A percentile compares a stretch with the other conserved stretches of the same genome.
Conservation (phyloP, 2,888 invertebrate genomes). For the Agrypnus murinus region DNA sequence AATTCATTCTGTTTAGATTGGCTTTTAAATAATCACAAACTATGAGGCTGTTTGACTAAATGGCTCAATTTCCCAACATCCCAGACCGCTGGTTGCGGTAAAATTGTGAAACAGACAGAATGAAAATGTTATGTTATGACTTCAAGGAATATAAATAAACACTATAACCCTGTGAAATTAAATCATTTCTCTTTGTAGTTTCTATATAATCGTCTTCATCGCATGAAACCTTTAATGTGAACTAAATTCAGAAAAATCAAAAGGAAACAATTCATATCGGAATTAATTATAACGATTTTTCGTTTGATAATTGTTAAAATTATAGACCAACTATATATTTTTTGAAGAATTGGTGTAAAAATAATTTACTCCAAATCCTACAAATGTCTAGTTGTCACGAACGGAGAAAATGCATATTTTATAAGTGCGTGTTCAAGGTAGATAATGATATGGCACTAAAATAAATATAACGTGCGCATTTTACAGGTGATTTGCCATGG, state of each 20-base stretch:
- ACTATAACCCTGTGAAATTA: not conserved
- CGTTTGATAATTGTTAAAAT: constrained; percentile 32
- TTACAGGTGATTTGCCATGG: constrained; percentile 66
- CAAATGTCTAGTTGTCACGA: constrained; percentile 58
- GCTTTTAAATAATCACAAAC: too few relatives aligned
- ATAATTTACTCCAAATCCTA: constrained; percentile 57
- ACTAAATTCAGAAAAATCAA: too few relatives aligned
- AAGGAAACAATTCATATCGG: not conserved
- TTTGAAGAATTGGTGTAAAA: constrained; percentile 52
- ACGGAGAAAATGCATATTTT: constrained; percentile 61
- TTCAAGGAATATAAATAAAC: not conserved
- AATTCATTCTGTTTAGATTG: too few relatives aligned
- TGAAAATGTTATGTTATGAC: too few relatives aligned
- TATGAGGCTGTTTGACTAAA: too few relatives aligned
- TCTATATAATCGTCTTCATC: not conserved
- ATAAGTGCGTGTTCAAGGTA: constrained; percentile 61
- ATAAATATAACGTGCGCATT: constrained; percentile 65
- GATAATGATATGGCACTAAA: constrained; percentile 65
- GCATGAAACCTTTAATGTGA: too few relatives aligned
- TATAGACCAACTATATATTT: constrained; percentile 29
- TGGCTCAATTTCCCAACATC: too few relatives aligned
- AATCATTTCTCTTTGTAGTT: not conserved
- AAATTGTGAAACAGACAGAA: too few relatives aligned
- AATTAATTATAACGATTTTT: constrained; percentile 26
- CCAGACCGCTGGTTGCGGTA: too few relatives aligned